Conservation (phyloP, 1,140 invertebrate genomes). For the Dufourea novaeangliae region DNA sequence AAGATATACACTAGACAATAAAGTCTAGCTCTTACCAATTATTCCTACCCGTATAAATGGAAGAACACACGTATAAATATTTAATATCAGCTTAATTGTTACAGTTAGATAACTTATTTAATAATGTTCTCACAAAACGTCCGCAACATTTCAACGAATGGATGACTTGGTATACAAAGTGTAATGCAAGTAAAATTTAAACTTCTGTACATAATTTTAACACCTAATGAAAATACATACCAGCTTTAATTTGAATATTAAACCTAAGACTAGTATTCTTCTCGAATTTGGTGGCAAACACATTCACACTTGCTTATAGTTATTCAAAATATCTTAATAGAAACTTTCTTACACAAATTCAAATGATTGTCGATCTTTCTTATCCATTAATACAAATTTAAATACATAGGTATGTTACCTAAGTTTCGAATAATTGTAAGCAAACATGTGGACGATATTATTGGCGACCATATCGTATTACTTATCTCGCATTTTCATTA, state of each 20-base stretch:
- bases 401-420: not conserved
- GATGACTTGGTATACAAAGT: not conserved
- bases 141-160: not conserved
- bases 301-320: slow-evolving; percentile 16
- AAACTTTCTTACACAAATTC: not conserved
- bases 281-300: not conserved
- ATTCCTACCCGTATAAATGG: not conserved
- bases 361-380: not conserved
- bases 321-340: not conserved
- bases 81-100: not conserved
- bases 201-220: slow-evolving; percentile 16
- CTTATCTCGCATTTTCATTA: slow-evolving; percentile 30
- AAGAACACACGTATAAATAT: not conserved
- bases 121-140: slow-evolving; percentile 20
- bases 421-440: slow-evolving; percentile 20
- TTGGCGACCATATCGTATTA: slow-evolving; percentile 31
- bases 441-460: slow-evolving; percentile 22
- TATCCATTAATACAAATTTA: slow-evolving; percentile 1
- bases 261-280: slow-evolving; percentile 8
- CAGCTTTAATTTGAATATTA: not conserved
- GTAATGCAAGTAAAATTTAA: not conserved
- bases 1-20: slow-evolving; percentile 41
- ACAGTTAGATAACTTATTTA: slow-evolving; percentile 20
- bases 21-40: slow-evolving; percentile 17
- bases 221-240: not conserved